Percentiles rank a stretch among this genome's conserved stretches.
Conservation (phyloP, 2,888 invertebrate species). For the Platycheirus albimanus region DNA sequence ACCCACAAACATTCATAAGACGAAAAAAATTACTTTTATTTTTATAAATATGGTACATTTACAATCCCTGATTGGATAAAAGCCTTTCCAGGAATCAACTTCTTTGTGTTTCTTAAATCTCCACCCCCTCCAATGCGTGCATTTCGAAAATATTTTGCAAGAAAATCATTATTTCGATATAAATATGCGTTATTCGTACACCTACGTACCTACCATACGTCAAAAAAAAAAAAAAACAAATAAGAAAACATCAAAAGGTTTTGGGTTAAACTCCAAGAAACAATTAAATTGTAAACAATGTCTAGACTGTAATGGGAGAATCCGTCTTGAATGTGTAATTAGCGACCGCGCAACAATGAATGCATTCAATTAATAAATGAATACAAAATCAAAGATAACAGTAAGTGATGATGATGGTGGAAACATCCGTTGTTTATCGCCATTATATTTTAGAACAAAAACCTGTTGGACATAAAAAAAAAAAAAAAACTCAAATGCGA, state of each 20-base stretch:
- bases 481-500: neutral
- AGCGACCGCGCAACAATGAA: constrained; percentile 46
- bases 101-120: neutral
- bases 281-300: constrained; percentile 39
- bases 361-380: neutral
- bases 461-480: neutral
- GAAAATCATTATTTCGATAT: neutral
- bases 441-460: neutral
- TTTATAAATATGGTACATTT: no score
- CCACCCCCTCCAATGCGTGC: neutral
- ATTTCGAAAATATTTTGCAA: neutral
- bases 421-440: neutral
- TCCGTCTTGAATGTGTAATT: constrained; percentile 42
- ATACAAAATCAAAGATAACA: constrained; percentile 18
- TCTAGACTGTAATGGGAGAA: constrained; percentile 68
- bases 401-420: neutral
- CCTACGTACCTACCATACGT: no score
- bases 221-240: neutral
- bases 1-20: no score
- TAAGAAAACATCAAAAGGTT: neutral
- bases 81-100: neutral
- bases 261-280: constrained; percentile 10
- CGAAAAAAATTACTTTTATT: no score
- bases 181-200: neutral
- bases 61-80: neutral